Base-by-base conservation (phyloP, 2,797 vertebrate genomes). In the Gymnocypris eckloni region DNA sequence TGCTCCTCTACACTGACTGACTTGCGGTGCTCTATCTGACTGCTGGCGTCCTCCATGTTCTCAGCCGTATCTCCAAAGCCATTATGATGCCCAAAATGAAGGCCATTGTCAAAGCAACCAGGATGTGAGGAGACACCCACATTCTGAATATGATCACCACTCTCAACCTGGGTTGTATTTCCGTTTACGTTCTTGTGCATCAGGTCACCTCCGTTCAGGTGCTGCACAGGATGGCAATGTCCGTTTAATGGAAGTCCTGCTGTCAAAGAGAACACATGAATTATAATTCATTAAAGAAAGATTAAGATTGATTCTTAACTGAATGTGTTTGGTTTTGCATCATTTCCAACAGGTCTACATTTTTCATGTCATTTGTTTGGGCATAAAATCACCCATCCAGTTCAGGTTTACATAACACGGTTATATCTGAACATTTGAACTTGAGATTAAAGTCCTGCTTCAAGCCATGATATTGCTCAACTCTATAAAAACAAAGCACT, bases 1-100 rank as follows among this genome's bases (percentile, higher is more conserved):
- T 95, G 92, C 92, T 97, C 94, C 87, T 97, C 97, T 1, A 95
- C 97, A 90, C 93, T 96, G 86, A 97, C 94, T 39, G 96, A 96
- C 91, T 92, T 97, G 90, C 96, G 96, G 93, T 97, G 97, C 95
- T 99, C 97, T 89, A 96, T 81, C 83, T 96, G 95, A 87, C 98
- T 98, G 89, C 94, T 96, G 75, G 94, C 94, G 82, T 96, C 96
- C 0, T 95, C 96, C 87, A 96, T 93, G 89, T 94, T 96, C 88
- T 98, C 97, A 4, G 96, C 95, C 4, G 95, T 95, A 89, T 97
- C 96, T 90, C 96, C 95, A 92, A 94, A 96, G 80, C 94, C 91
- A 25, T 96, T 96, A 59, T 95, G 96, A 87, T 96, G 95, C 79
- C 96, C 95, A 61, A 96, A 97, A 81, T 94, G 95, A 92, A 96